A percentile compares a stretch with the other conserved stretches of the same genome.
These are phyloP conservation scores for Sogatella furcifera DNA, from an alignment of 1,140 invertebrate species.

Conservation along the genomic window DNA sequence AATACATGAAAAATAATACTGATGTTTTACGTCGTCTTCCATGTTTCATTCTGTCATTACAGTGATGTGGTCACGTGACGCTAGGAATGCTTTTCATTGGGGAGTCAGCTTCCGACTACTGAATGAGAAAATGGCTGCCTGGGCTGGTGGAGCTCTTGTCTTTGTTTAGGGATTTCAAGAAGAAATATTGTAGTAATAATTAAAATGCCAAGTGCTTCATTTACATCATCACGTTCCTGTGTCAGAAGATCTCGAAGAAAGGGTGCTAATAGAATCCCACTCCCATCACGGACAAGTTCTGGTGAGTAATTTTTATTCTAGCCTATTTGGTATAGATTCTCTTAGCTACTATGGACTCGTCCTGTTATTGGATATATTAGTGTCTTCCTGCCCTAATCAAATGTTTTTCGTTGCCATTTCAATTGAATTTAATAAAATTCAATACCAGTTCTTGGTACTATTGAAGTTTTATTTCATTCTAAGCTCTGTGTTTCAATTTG, in stretches of 20 bases:
- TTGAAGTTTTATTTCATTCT: too few species aligned
- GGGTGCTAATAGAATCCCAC: conserved; percentile 69
- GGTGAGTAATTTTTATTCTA: conserved; percentile 38
- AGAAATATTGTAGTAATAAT: conserved; percentile 4
- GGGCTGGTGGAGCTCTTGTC: conserved; percentile 46
- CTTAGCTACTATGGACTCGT: conserved; percentile 9
- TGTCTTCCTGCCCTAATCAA: neutral
- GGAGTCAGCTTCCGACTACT: conserved; percentile 17
- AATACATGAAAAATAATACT: conserved; percentile 19
- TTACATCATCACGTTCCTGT: conserved; percentile 76
- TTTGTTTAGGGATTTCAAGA: conserved; percentile 43
- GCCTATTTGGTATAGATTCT: conserved; percentile 7
- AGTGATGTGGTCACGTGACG: conserved; percentile 22
- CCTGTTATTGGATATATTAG: conserved; percentile 1
- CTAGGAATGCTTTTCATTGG: conserved; percentile 13
- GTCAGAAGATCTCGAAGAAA: conserved; percentile 73
- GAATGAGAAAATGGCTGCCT: conserved; percentile 49
- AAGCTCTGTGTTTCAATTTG: too few species aligned
- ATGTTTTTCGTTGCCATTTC: neutral
- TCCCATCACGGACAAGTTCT: conserved; percentile 63
- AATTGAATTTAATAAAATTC: too few species aligned
- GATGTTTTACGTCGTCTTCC: conserved; percentile 22
- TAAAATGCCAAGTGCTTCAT: conserved; percentile 83
- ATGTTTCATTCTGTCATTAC: conserved; percentile 34
- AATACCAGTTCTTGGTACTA: too few species aligned